A percentile compares a stretch with the other conserved stretches of the same genome.
Conservation (phyloP, 2,113 vertebrate species). For the Otis tarda region DNA sequence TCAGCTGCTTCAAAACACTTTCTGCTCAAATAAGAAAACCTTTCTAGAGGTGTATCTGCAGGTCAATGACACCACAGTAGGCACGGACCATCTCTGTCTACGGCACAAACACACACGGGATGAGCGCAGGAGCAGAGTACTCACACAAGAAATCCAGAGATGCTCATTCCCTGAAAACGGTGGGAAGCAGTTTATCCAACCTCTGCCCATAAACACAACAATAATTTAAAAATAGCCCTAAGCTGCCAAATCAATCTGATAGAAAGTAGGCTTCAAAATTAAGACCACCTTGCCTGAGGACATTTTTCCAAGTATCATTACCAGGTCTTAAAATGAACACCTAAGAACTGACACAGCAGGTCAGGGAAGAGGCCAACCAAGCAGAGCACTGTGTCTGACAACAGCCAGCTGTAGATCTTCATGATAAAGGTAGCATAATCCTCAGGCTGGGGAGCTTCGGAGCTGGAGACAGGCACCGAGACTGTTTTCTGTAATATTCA, state of each 20-base stretch:
- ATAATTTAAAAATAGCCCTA: background rate
- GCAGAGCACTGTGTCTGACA: background rate
- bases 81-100: accelerated
- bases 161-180: background rate
- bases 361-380: background rate
- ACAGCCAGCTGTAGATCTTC: background rate
- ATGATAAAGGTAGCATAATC: background rate
- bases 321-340: background rate
- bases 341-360: background rate
- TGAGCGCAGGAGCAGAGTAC: background rate
- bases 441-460: background rate
- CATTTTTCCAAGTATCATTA: background rate
- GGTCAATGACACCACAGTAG: background rate
- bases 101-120: background rate
- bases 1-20: background rate
- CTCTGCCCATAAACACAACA: background rate
- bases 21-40: background rate
- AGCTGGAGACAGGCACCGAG: background rate
- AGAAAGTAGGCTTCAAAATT: background rate
- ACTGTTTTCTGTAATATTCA: background rate
- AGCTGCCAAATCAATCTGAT: background rate
- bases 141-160: background rate
- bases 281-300: background rate
- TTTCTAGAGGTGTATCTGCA: background rate
- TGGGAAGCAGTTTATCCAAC: background rate